Evolutionary conservation across 2,797 vertebrate species (phyloP).

Genomic region (Cheirogaleus major): DNA sequence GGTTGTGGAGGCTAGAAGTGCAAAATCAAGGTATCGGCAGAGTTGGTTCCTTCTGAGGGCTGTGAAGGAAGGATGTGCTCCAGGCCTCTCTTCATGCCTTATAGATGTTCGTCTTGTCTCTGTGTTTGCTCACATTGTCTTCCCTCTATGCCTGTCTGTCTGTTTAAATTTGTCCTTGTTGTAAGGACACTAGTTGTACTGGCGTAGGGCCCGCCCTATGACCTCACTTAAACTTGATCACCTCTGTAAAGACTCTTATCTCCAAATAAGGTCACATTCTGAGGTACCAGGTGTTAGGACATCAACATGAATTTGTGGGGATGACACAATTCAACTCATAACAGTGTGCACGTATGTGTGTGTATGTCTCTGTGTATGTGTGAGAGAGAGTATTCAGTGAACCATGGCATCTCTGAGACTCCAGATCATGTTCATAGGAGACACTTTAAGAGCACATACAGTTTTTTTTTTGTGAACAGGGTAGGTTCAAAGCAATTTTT

Average conservation of each 20-base stretch:
- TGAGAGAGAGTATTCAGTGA: not conserved
- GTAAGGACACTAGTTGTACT: not conserved
- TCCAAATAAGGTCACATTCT: not conserved
- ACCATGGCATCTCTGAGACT: not conserved
- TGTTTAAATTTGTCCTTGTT: not conserved
- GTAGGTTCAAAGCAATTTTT: not conserved
- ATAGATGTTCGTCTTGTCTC: not conserved
- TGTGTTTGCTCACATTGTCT: not conserved
- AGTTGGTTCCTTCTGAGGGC: not conserved
- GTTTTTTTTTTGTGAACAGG: not conserved
- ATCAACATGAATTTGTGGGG: not conserved
- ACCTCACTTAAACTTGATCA: not conserved
- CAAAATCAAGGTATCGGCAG: not conserved
- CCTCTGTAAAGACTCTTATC: not conserved
- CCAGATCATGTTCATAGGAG: not conserved
- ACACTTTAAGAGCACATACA: not conserved
- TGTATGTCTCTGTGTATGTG: no score
- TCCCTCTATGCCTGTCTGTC: not conserved
- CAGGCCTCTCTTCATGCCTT: not conserved
- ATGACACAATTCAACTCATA: no score
- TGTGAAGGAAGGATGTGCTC: not conserved
- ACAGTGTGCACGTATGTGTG: rapidly evolving
- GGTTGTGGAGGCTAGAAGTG: not conserved
- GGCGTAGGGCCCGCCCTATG: not conserved
- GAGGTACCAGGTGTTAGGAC: not conserved